Evolutionary conservation across 2,888 invertebrate species (phyloP), one percentile per base, ranked within the genome.

Genomic region (Iphiclides podalirius): DNA sequence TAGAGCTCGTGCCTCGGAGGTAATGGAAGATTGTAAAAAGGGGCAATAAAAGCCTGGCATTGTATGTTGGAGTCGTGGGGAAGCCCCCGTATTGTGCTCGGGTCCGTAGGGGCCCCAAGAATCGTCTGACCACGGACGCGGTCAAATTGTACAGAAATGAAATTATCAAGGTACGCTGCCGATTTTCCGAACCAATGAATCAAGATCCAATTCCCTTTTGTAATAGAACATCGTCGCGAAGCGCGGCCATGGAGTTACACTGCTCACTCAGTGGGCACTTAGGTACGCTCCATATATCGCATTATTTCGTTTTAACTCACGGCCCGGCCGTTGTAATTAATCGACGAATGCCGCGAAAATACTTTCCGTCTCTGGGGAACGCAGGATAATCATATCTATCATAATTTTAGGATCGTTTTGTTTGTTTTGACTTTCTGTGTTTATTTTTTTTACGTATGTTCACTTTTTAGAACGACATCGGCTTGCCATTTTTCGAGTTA

Each of bases 101-200:
- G 76, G 75, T 70, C 86, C 84, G 71, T 72, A 67, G 83, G 77
- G 85, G 77, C 73, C 79, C 79, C 76, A 82, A 81, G 84, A 83
- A 81, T 81, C 83, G 85, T 67, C 86, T 81, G 86, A 85, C 86
- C 86, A 83, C 84, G 80, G 79, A 73, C 80, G 81, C 87, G 88
- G 85, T 87, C 88, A 88, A 88, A 88, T 88, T 88, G 88, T 88
- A 87, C 87, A 88, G 88, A 88, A 88, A 88, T 88, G 88, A 87
- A 88, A 88, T 88, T 88, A 88, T 88, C 88, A 88, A 88, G 88
- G 88, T 87, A 87, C 88, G 86, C 77, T 87, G 84, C 85, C 88
- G 88, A 88, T 88, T 88, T 88, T 88, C 88, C 86, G 88, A 84
- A 79, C 88, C 88, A 88, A 88, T 88, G 88, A 88, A 86, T 88